Evolutionary conservation across 2,113 vertebrate genomes (phyloP).

Genomic region (Naja naja): DNA sequence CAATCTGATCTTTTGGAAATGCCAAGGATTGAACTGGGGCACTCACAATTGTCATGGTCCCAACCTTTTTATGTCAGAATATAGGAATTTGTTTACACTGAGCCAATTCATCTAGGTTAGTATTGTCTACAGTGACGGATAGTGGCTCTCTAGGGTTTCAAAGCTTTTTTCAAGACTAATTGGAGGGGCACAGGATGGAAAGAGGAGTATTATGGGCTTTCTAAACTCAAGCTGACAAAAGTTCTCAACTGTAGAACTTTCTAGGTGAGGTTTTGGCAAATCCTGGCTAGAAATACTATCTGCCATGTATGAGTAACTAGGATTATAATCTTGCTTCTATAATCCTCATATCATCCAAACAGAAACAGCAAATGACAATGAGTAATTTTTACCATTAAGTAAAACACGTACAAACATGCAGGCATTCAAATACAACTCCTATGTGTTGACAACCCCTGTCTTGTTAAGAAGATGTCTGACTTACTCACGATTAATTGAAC

Average conservation of each 20-base stretch:
- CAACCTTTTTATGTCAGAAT: background rate
- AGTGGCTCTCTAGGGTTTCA: background rate
- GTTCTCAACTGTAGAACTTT: background rate
- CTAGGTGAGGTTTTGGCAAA: background rate
- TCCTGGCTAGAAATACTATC: background rate
- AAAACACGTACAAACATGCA: background rate
- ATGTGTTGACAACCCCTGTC: background rate
- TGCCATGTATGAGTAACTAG: background rate
- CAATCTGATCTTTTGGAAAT: background rate
- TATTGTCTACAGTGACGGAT: background rate
- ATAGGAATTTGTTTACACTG: background rate
- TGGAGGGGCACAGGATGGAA: background rate
- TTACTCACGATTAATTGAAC: background rate
- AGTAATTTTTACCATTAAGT: background rate
- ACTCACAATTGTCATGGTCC: background rate
- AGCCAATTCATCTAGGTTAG: background rate
- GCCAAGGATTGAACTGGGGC: background rate
- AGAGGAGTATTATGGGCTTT: background rate
- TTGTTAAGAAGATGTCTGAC: slow-evolving; percentile 1
- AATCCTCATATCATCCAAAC: background rate
- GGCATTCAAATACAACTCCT: background rate
- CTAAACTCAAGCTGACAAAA: background rate
- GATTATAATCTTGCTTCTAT: background rate
- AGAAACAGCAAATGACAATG: background rate
- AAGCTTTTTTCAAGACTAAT: background rate